Conservation (phyloP, 2,797 vertebrate species). For the Carduelis carduelis region DNA sequence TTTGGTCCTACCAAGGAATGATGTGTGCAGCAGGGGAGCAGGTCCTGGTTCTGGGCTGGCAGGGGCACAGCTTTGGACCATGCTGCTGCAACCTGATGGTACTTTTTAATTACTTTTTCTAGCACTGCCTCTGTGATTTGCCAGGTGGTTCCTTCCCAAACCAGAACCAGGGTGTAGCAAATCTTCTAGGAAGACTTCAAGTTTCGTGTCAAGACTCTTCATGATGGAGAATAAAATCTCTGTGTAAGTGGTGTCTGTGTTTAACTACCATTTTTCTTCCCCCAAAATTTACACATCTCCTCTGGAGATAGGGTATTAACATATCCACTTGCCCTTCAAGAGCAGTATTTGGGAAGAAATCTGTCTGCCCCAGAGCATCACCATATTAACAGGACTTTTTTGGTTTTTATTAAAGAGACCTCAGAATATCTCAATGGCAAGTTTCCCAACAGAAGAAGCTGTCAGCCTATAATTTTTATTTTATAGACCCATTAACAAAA, state of each 20-base stretch:
- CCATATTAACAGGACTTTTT: neutral
- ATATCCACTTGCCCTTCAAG: neutral
- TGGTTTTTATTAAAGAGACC: neutral
- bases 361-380: neutral
- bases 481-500: slow-evolving; percentile 39
- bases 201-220: neutral
- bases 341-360: neutral
- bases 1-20: neutral
- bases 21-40: neutral
- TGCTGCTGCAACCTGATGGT: accelerated
- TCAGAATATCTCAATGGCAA: neutral
- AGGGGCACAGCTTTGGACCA: neutral
- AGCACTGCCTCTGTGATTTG: neutral
- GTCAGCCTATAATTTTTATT: slow-evolving; percentile 50
- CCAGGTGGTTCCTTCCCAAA: neutral
- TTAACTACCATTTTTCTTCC: neutral
- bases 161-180: neutral
- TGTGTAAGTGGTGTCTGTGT: neutral
- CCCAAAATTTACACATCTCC: neutral
- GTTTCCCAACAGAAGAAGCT: neutral
- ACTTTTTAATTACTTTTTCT: neutral
- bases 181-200: neutral
- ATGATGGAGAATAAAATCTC: neutral
- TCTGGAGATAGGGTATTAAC: neutral
- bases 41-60: too few relatives aligned